Evolutionary conservation across 1,140 invertebrate species (phyloP).

Genomic region (Bicyclus anynana): DNA sequence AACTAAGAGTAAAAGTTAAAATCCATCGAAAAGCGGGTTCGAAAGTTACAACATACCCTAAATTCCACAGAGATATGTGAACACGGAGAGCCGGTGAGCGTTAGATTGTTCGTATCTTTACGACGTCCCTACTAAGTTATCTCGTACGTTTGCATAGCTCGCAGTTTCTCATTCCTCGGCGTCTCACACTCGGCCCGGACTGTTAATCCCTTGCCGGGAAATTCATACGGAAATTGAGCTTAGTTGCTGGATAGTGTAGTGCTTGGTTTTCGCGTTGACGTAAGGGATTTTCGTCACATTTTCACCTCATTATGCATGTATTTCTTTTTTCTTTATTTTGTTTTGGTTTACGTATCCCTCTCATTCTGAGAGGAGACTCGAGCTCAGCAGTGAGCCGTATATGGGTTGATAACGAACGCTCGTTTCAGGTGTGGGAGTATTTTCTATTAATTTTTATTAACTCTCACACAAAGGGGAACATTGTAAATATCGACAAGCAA

Average conservation of each 20-base stretch:
- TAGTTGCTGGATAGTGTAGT: constrained; percentile 13
- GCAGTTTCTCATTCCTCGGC: not conserved
- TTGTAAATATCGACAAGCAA: not conserved
- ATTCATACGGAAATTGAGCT: constrained; percentile 33
- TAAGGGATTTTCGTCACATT: constrained; percentile 13
- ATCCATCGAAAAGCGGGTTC: not conserved
- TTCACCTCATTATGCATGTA: not conserved
- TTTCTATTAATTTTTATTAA: too few relatives aligned
- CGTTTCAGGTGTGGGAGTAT: too few relatives aligned
- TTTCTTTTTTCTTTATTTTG: too few relatives aligned
- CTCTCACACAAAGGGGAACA: not conserved
- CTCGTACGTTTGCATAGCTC: not conserved
- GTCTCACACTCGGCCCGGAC: not conserved
- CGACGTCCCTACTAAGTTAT: not conserved
- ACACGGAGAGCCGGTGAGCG: not conserved
- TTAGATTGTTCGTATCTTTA: not conserved
- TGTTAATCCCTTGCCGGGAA: constrained; percentile 29
- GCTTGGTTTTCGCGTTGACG: constrained; percentile 22
- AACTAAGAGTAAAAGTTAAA: not conserved
- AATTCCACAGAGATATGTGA: not conserved
- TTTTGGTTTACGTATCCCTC: too few relatives aligned
- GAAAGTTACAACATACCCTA: not conserved
- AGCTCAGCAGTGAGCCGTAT: too few relatives aligned
- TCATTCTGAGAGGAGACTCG: too few relatives aligned
- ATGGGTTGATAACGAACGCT: too few relatives aligned